A percentile compares a stretch with the other conserved stretches of the same genome.
Conservation (phyloP, 1,140 invertebrate genomes). For the Dendroctonus valens region DNA sequence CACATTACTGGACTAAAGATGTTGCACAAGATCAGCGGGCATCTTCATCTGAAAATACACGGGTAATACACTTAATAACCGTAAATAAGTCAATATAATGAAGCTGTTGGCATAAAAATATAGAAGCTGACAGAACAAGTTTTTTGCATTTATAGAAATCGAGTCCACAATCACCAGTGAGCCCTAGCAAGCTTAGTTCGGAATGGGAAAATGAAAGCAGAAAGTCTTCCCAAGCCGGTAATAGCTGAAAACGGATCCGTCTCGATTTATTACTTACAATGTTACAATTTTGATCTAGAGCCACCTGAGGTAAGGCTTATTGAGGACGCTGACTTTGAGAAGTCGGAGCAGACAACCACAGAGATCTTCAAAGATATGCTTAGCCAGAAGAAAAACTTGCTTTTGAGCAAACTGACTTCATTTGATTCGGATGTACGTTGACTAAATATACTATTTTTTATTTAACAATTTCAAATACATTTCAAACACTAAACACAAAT, state of each 20-base stretch:
- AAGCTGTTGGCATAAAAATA: background rate
- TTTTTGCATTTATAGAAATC: conserved; percentile 37
- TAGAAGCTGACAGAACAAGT: too few species aligned
- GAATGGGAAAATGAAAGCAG: conserved; percentile 51
- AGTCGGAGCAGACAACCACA: conserved; percentile 65
- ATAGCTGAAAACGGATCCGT: background rate
- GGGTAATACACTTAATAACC: conserved; percentile 26
- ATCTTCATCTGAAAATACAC: conserved; percentile 42
- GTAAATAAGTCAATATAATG: background rate
- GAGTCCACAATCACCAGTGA: conserved; percentile 62
- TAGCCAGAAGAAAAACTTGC: conserved; percentile 80
- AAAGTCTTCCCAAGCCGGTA: conserved; percentile 56
- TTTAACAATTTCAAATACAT: conserved; percentile 14
- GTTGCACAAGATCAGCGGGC: conserved; percentile 54
- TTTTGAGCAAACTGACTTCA: conserved; percentile 83
- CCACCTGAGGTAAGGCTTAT: conserved; percentile 54
- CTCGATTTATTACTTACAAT: conserved; percentile 2
- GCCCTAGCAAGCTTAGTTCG: conserved; percentile 52
- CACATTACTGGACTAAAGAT: conserved; percentile 96
- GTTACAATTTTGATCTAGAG: conserved; percentile 39
- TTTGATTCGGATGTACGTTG: conserved; percentile 82
- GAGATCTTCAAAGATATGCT: conserved; percentile 88
- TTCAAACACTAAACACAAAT: background rate
- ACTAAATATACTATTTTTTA: conserved; percentile 6
- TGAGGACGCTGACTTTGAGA: conserved; percentile 47